Conservation (phyloP, 2,888 invertebrate genomes). For the Nudaria mundana region DNA sequence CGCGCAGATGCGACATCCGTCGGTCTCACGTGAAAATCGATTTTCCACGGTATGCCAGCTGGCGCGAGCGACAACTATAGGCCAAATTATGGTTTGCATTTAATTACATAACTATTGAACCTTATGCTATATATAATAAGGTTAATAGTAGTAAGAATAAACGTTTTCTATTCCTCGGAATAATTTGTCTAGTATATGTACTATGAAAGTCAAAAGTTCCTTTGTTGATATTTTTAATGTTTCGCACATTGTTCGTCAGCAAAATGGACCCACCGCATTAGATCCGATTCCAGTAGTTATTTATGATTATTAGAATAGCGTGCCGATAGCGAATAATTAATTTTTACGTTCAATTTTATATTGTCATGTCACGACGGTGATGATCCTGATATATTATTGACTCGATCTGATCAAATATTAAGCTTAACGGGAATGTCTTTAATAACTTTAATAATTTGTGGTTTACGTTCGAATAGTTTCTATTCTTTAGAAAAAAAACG, state of each 20-base stretch:
- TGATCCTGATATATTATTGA: conserved; percentile 47
- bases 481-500: no score
- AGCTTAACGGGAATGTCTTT: no score
- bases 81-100: conserved; percentile 33
- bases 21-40: conserved; percentile 79
- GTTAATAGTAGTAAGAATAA: conserved; percentile 27
- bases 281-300: conserved; percentile 76
- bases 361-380: conserved; percentile 60
- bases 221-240: conserved; percentile 82
- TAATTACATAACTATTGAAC: conserved; percentile 13
- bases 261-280: conserved; percentile 71
- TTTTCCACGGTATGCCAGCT: conserved; percentile 80
- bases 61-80: conserved; percentile 71
- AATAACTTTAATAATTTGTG: no score
- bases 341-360: conserved; percentile 73
- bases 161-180: conserved; percentile 16
- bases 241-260: conserved; percentile 75
- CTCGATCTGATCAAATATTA: no score
- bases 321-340: conserved; percentile 74
- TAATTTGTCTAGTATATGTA: conserved; percentile 57
- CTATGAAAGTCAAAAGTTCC: conserved; percentile 78
- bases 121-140: conserved; percentile 33
- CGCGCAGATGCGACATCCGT: conserved; percentile 78
- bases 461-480: no score
- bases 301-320: conserved; percentile 78